Base-by-base conservation (phyloP, 2,797 vertebrate species). In the Danio jaintianensis region DNA sequence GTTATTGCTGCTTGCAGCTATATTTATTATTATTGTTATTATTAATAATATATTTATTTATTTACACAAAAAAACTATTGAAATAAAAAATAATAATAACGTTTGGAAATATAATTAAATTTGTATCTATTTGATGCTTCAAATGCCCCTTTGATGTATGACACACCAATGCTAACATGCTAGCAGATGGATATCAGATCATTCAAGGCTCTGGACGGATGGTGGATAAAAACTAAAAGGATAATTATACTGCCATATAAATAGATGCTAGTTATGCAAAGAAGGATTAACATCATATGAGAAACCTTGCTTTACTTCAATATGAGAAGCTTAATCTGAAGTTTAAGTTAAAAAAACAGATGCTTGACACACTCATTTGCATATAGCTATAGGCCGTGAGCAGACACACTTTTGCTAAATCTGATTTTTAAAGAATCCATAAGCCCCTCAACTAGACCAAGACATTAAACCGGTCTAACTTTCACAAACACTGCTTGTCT, bases 321-420 rank as follows among this genome's bases (percentile, higher is more conserved):
- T 20, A 18, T 43, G 3, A 64, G 43, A 45, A 45, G 42, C 11
- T 22, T 43, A 29, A 29, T 29, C 29, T 29, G 29, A 29, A 29
- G 29, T 20, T 45, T 43, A 6, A 13, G 62, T 7, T 5, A 5
- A 6, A 56, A 56, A 7, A 15, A 15, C 13, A 59, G 11, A 29
- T 8, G 3, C 6, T 16, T 38, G 13, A 16, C 36, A 13, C 2
- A 11, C n/a, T 59, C 58, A 61, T 7, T 7, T 15, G 29, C 58
- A 16, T 61, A 29, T 48, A 38, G 29, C 29, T 29, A 29, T n/a
- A 52, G 2, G 29, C 13, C 9, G 22, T 47, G 50, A 6, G 29
- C 48, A 70, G 42, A n/a, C 42, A 45, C 11, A 40, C 18, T 53
- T 70, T 68, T 70, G 36, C 68, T 55, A 18, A 70, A 70, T 42